These are phyloP conservation scores for Diabrotica undecimpunctata DNA, from an alignment of 1,140 invertebrate genomes.

Conservation along the genomic window DNA sequence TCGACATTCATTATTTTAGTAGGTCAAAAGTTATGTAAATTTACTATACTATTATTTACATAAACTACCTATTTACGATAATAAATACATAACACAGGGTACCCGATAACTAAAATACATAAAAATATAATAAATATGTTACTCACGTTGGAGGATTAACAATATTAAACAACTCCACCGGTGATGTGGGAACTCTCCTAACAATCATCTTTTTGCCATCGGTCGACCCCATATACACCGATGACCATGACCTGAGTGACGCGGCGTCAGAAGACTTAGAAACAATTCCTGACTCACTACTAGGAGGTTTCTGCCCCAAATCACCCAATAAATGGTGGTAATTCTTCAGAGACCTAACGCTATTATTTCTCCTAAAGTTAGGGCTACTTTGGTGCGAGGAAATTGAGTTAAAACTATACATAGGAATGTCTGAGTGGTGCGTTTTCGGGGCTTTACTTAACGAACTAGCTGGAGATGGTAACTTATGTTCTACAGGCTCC, in stretches of 20 bases:
- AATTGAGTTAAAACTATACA: slow-evolving; percentile 9
- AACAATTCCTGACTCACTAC: slow-evolving; percentile 37
- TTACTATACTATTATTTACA: neutral
- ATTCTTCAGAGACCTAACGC: slow-evolving; percentile 34
- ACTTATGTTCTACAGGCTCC: slow-evolving; percentile 4
- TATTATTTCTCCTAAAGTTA: slow-evolving; percentile 35
- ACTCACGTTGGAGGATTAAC: slow-evolving; percentile 78
- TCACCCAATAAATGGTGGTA: slow-evolving; percentile 31
- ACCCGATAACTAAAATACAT: too few relatives aligned
- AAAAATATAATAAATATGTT: neutral
- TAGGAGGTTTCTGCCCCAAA: slow-evolving; percentile 26
- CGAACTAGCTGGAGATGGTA: slow-evolving; percentile 6
- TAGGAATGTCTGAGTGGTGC: neutral
- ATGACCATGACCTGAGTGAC: slow-evolving; percentile 71
- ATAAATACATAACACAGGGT: neutral
- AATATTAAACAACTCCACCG: slow-evolving; percentile 75
- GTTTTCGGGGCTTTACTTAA: slow-evolving; percentile 4
- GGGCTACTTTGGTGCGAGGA: slow-evolving; percentile 23
- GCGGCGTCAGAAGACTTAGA: slow-evolving; percentile 56
- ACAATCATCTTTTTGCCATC: slow-evolving; percentile 82
- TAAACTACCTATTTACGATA: neutral
- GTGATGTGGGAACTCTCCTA: slow-evolving; percentile 73
- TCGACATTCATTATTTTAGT: too few relatives aligned
- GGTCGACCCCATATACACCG: slow-evolving; percentile 80
- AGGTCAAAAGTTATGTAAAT: too few relatives aligned